Base-by-base conservation (phyloP, 2,797 vertebrate species). In the Microhierax caerulescens region DNA sequence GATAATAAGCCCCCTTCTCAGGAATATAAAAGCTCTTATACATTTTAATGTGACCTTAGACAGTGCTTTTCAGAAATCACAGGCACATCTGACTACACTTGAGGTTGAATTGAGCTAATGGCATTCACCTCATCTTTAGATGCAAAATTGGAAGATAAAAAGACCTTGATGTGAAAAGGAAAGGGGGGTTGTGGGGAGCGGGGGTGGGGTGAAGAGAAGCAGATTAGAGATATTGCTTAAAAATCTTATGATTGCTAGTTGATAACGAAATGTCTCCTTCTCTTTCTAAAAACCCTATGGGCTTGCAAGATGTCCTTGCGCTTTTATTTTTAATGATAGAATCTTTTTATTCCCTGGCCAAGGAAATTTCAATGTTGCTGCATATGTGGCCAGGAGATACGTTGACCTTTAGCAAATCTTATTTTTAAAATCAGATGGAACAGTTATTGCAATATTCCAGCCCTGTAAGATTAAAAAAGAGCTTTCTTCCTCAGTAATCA, bases 371-470 rank as follows among this genome's bases (percentile, higher is more conserved):
- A 98, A 98, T 98, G 98, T 98, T 98, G 97, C 98, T 98, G 98
- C 98, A 97, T 98, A 98, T 98, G 98, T 98, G 98, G 97, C 98
- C 97, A 97, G 95, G 98, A 98, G 98, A 99, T 98, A 98, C 93
- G 98, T 89, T 99, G 99, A 99, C 99, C 99, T 99, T 99, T 99
- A 98, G 88, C 95, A 98, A 99, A 98, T 99, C 98, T 98, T 98
- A 96, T 97, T 98, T 97, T 97, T 96, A 98, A 98, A 98, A 99
- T 99, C 98, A 98, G 98, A 98, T 98, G 98, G 98, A 98, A 97
- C 92, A 96, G 95, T 98, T 98, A 98, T 98, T 99, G 98, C 98
- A 98, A 98, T 98, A 98, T 98, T 98, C 97, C 96, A 98, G 95
- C 95, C 96, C 97, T 96, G 96, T 89, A 97, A 98, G 98, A 99